These are phyloP conservation scores for Tapera naevia DNA, from an alignment of 2,797 vertebrate genomes.

Conservation along the genomic window DNA sequence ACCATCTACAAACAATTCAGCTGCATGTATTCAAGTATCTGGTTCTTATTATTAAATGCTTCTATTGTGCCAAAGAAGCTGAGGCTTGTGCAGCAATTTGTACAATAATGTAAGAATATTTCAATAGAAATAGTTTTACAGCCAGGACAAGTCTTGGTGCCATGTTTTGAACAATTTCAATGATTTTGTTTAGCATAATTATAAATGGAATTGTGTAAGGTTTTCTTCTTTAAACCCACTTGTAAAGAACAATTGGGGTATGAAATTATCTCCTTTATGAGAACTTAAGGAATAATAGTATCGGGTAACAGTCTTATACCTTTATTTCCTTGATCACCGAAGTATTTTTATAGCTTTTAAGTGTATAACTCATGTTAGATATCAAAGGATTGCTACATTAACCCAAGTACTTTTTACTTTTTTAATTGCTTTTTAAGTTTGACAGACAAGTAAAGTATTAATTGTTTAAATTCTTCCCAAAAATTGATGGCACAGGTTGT, in stretches of 20 bases:
- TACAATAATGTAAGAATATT: not conserved
- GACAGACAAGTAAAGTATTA: not conserved
- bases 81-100: accelerated
- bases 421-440: not conserved
- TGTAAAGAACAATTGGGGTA: not conserved
- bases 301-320: not conserved
- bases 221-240: not conserved
- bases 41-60: not conserved
- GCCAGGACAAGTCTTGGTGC: not conserved
- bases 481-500: not conserved
- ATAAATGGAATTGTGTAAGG: not conserved
- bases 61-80: not conserved
- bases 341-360: not conserved
- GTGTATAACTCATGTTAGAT: not conserved
- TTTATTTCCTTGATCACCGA: not conserved
- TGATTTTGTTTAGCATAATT: not conserved
- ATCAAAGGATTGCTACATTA: not conserved
- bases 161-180: not conserved
- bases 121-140: not conserved
- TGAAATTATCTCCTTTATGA: not conserved
- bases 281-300: not conserved
- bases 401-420: not conserved
- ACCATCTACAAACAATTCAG: not conserved
- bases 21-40: not conserved
- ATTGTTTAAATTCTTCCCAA: not conserved